These are phyloP conservation scores for Thera obeliscata DNA, from an alignment of 2,888 invertebrate species.

Conservation along the genomic window DNA sequence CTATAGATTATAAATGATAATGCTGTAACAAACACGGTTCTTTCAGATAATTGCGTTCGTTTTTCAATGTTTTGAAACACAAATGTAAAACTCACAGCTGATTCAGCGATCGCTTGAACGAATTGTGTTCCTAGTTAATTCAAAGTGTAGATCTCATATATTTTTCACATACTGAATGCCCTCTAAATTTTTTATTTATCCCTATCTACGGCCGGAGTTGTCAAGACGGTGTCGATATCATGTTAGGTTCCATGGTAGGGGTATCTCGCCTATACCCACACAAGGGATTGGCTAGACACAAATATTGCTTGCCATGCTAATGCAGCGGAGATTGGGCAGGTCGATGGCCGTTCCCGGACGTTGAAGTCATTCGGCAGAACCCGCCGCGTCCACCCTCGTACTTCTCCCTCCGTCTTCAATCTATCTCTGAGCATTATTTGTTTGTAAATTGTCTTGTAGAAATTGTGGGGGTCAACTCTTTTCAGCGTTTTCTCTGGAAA, in stretches of 20 bases:
- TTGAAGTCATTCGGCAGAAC: slow-evolving; percentile 81
- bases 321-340: slow-evolving; percentile 85
- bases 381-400: slow-evolving; percentile 71
- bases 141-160: too few species aligned
- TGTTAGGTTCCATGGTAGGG: slow-evolving; percentile 38
- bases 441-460: slow-evolving; percentile 18
- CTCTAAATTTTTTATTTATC: too few species aligned
- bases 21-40: too few species aligned
- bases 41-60: too few species aligned
- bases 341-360: slow-evolving; percentile 84
- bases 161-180: too few species aligned
- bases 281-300: slow-evolving; percentile 69
- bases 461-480: slow-evolving; percentile 9
- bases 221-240: not conserved
- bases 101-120: too few species aligned
- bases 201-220: too few species aligned
- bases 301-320: slow-evolving; percentile 85
- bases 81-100: too few species aligned
- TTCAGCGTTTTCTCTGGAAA: not conserved
- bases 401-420: slow-evolving; percentile 54
- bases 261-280: slow-evolving; percentile 54
- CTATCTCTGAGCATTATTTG: slow-evolving; percentile 31
- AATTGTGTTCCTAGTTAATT: too few species aligned
- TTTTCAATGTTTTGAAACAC: too few species aligned
- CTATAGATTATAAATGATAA: too few species aligned